Evolutionary conservation across 1,140 invertebrate species (phyloP), one percentile per base, ranked within the genome.

Genomic region (Macrobrachium rosenbergii): DNA sequence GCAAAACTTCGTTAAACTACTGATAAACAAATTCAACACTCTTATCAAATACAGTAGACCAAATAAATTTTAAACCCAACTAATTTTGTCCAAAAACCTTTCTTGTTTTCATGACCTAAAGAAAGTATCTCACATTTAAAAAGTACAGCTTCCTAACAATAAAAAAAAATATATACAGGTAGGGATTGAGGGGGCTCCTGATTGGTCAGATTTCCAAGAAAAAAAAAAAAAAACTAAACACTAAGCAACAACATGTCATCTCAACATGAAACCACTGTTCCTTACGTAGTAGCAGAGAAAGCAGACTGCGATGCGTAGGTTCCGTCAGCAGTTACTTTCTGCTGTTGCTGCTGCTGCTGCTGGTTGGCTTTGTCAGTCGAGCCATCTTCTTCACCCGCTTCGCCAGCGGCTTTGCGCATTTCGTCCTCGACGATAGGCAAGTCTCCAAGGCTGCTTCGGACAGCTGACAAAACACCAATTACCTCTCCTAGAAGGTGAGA

Each of bases 291-390:
- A 87, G 97, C 93, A 91, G 96, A 98, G 92, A 99, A 99, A 77
- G 97, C 98, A 90, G 97, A 99, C 92, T 99, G 99, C 6, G 98
- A 97, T 58, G 98, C 99, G 92, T 99, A 99, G 7, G 99, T 99
- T 69, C 99, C 99, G 94, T 99, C 99, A 45, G 97, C 98, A 62
- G 98, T 99, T n/a, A 99, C 97, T 59, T 88, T 89, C 73, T 88
- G 89, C 23, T 88, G 88, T 90, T 77, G 83, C 81, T 72, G 75
- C 78, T 72, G 75, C 78, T 88, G 87, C 43, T 86, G 89, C 58
- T 86, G 90, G 75, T 23, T 64, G 62, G 83, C 90, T 83, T 89
- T 90, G 17, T 92, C 91, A 88, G 93, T 92, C 87, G 93, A 92
- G n/a, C 92, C 91, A 91, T 94, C 92, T 82, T 93, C 91, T 43